phyloP scores from a whole-genome alignment of 2,797 vertebrate species.

The Myotis vivesi region DNA sequence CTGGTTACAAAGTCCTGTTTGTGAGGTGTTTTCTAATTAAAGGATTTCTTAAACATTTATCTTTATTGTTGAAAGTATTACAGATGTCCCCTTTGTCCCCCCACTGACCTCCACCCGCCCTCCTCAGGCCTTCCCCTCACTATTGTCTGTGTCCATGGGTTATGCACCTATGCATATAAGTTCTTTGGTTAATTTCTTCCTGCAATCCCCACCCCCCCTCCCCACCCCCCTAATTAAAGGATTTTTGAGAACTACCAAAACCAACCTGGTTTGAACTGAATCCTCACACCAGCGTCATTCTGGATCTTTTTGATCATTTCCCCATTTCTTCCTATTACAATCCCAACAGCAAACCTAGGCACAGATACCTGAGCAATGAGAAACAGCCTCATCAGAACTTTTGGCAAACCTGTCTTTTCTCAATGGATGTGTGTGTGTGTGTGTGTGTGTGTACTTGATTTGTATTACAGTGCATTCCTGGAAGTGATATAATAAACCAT shows the following conservation, averaged over 20 bases:
- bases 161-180: too few relatives aligned
- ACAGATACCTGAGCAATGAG: slow-evolving; percentile 90
- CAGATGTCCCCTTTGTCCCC: too few relatives aligned
- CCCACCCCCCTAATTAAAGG: not conserved
- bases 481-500: not conserved
- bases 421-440: not conserved
- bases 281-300: slow-evolving; percentile 97
- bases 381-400: not conserved
- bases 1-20: not conserved
- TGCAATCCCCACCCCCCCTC: too few relatives aligned
- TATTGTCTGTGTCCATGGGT: too few relatives aligned
- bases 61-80: too few relatives aligned
- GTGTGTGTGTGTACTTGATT: not conserved
- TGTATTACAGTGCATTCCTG: not conserved
- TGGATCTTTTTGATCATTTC: slow-evolving; percentile 99
- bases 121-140: too few relatives aligned
- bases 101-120: too few relatives aligned
- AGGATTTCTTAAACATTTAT: not conserved
- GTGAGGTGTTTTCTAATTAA: not conserved
- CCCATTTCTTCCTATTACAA: slow-evolving; percentile 98
- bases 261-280: slow-evolving; percentile 98
- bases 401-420: not conserved
- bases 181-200: too few relatives aligned
- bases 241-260: not conserved
- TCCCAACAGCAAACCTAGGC: slow-evolving; percentile 97